Evolutionary conservation across 2,113 vertebrate species (phyloP), one percentile per base, ranked within the genome.

Genomic region (Muntiacus muntjak): DNA sequence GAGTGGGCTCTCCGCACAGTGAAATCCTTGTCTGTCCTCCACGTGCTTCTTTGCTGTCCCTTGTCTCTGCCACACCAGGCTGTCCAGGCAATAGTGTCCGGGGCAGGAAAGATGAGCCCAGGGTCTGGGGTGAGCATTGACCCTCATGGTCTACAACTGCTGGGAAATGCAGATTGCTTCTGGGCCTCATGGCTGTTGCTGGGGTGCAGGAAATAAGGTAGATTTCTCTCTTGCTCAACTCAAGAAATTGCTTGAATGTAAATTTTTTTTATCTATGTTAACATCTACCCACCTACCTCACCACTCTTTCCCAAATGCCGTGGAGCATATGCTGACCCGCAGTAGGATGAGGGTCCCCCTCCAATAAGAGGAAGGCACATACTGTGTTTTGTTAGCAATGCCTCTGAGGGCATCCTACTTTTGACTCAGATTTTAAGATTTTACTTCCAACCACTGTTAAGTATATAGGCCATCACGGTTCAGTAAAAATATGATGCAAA

Each of bases 1-100:
- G 4, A 23, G 40, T 1, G 0, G 76, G 9, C 5, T 6, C 33
- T 89, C 50, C 2, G n/a, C 30, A 40, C 4, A 0, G 15, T 47
- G 2, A 62, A 36, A 40, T 8, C 50, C 12, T 88, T 23, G 7
- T 25, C 54, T 21, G 21, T 21, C 45, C 43, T 57, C 47, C 30
- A 33, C 30, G 23, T 40, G 43, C 8, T 74, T 83, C 43, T 78
- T 55, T 15, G 21, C 78, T 87, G 47, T 62, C 62, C 30, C 30
- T 55, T 93, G 17, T 43, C 84, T 96, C 85, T 60, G 17, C 33
- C 33, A 88, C 30, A 21, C 47, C 15, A 11, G 7, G 19, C 15
- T 36, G 33, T 54, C 43, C 64, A 16, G 43, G 64, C 13, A 96
- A 36, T 11, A 6, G 87, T 17, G 16, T 47, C 5, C 11, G 1